Conservation (phyloP, 2,797 vertebrate genomes). For the Dromococcyx pavoninus region DNA sequence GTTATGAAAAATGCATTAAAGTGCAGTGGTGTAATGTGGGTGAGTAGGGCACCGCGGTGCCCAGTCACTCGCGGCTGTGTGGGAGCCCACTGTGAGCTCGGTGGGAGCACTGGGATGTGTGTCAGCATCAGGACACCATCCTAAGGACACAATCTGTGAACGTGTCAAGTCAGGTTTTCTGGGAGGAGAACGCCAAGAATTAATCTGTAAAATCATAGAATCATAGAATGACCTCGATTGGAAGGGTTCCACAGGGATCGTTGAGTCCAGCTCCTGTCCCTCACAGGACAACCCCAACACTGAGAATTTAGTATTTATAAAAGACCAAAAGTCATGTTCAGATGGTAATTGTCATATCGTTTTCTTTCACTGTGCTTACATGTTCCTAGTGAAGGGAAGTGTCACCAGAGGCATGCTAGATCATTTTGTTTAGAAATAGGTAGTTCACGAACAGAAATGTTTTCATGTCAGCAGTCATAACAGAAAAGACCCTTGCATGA, state of each 20-base stretch:
- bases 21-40: background rate
- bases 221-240: no score
- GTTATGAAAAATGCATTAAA: conserved; percentile 24
- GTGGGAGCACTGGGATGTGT: background rate
- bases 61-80: background rate
- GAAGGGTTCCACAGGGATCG: no score
- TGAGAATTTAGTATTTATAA: background rate
- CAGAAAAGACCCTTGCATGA: background rate
- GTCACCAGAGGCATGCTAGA: background rate
- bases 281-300: no score
- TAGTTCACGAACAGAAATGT: background rate
- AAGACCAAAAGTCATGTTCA: background rate
- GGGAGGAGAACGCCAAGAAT: background rate
- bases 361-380: background rate
- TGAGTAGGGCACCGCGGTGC: conserved; percentile 47
- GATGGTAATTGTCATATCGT: background rate
- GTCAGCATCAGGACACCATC: background rate
- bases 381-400: background rate
- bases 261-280: no score
- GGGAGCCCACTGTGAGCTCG: background rate
- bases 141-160: background rate
- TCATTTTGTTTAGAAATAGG: background rate
- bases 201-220: background rate
- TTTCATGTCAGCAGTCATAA: background rate
- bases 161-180: background rate